These are phyloP conservation scores for Pediacus dermestoides DNA, from an alignment of 2,888 invertebrate genomes.

Conservation along the genomic window DNA sequence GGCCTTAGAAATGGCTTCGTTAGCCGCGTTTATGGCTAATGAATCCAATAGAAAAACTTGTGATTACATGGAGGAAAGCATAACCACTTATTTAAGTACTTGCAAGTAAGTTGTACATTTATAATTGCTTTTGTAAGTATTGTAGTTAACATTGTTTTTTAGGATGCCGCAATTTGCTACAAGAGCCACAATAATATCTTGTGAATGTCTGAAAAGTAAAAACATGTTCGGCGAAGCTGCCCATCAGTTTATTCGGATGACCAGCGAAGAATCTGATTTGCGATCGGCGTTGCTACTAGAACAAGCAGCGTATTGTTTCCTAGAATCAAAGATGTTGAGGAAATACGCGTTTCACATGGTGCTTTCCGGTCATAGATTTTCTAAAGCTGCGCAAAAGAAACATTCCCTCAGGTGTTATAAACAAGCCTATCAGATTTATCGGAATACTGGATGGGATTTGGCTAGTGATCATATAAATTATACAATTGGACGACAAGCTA, in stretches of 20 bases:
- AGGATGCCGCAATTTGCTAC: constrained; percentile 91
- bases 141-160: constrained; percentile 21
- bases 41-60: constrained; percentile 74
- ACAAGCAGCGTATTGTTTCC: constrained; percentile 91
- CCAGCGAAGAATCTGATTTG: constrained; percentile 95
- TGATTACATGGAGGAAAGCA: constrained; percentile 93
- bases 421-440: constrained; percentile 78
- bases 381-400: constrained; percentile 86
- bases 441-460: constrained; percentile 79
- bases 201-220: constrained; percentile 78
- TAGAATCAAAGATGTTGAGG: constrained; percentile 72
- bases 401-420: constrained; percentile 90
- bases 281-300: constrained; percentile 90
- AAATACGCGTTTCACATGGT: constrained; percentile 97
- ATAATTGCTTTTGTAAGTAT: not conserved
- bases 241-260: constrained; percentile 90
- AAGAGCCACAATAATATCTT: constrained; percentile 83
- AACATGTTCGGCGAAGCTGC: constrained; percentile 89
- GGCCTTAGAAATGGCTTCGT: constrained; percentile 92
- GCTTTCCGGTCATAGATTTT: constrained; percentile 91
- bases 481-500: constrained; percentile 87
- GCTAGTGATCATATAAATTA: constrained; percentile 96
- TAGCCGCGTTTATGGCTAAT: constrained; percentile 86
- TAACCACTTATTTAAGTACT: constrained; percentile 83
- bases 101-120: constrained; percentile 74